Evolutionary conservation across 2,797 vertebrate species (phyloP).

Genomic region (Pangasius sanitwongsei): DNA sequence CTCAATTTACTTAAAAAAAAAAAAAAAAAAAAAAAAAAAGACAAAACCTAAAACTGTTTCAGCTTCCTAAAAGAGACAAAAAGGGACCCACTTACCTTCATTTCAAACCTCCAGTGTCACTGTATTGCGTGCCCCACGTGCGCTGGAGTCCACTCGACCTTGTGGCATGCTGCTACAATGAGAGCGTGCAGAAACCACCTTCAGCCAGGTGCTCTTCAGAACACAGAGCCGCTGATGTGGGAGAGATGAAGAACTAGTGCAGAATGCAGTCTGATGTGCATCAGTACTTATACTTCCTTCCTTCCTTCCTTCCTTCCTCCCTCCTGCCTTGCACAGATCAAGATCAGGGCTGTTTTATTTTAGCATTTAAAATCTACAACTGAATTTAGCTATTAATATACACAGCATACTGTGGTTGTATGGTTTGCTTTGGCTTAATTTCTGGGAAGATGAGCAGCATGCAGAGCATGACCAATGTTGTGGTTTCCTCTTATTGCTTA

Average conservation of each 20-base stretch:
- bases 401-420: not conserved
- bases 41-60: not conserved
- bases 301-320: slow-evolving; percentile 11
- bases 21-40: not conserved
- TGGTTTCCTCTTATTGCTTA: slow-evolving; percentile 54
- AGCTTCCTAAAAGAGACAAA: slow-evolving; percentile 1
- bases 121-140: not conserved
- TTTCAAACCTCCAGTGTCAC: not conserved
- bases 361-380: not conserved
- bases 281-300: slow-evolving; percentile 3
- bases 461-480: slow-evolving; percentile 16
- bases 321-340: not conserved
- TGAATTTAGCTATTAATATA: not conserved
- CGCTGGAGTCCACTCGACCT: not conserved
- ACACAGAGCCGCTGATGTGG: not conserved
- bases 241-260: not conserved
- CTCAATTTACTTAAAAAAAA: too few species aligned
- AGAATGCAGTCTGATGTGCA: not conserved
- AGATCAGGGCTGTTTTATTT: not conserved
- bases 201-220: slow-evolving; percentile 20
- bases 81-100: slow-evolving; percentile 6
- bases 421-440: slow-evolving; percentile 18
- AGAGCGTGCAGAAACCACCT: slow-evolving; percentile 21
- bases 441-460: slow-evolving; percentile 29
- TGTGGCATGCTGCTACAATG: not conserved